phyloP scores from a whole-genome alignment of 2,888 invertebrate genomes.

The Philopedon plagiatum region DNA sequence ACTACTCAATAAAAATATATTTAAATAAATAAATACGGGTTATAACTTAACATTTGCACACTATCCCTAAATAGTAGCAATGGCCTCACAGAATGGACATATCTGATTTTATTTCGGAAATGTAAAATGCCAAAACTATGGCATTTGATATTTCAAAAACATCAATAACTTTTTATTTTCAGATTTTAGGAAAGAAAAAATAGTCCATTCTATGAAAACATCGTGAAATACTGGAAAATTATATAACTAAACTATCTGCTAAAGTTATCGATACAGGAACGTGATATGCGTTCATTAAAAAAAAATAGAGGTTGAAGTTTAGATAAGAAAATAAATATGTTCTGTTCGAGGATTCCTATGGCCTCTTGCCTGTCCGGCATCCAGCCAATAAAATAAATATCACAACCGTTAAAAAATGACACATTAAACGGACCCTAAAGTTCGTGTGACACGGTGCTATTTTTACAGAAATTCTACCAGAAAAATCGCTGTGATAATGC shows the following conservation, averaged over 20 bases:
- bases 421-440: not conserved
- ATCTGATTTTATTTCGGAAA: too few relatives aligned
- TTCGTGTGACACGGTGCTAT: too few relatives aligned
- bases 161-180: too few relatives aligned
- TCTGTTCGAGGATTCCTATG: too few relatives aligned
- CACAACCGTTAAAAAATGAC: constrained; percentile 10
- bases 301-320: too few relatives aligned
- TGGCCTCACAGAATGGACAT: not conserved
- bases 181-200: too few relatives aligned
- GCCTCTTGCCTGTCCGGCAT: not conserved
- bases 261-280: too few relatives aligned
- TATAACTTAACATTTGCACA: constrained; percentile 21
- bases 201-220: not conserved
- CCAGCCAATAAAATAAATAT: constrained; percentile 9
- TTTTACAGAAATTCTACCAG: too few relatives aligned
- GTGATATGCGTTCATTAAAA: too few relatives aligned
- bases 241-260: not conserved
- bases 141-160: not conserved
- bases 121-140: not conserved
- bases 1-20: not conserved
- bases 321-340: not conserved
- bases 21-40: constrained; percentile 19
- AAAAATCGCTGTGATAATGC: too few relatives aligned
- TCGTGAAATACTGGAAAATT: constrained; percentile 18
- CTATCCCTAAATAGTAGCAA: constrained; percentile 13